Evolutionary conservation across 2,797 vertebrate genomes (phyloP).

Genomic region (Chiroxiphia lanceolata): DNA sequence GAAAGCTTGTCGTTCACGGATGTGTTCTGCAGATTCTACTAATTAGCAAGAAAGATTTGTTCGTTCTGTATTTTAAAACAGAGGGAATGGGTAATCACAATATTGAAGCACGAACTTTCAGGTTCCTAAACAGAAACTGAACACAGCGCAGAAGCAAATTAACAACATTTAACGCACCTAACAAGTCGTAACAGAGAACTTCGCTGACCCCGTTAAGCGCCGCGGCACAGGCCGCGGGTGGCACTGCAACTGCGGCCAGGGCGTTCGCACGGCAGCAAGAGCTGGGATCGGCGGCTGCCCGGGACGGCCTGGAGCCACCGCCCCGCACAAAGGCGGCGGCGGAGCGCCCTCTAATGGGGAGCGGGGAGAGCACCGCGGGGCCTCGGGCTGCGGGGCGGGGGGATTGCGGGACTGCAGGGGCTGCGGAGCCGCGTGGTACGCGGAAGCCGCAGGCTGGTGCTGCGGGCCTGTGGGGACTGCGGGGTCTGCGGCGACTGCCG

Average conservation of each 20-base stretch:
- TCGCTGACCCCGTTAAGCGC: fast-evolving
- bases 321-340: neutral
- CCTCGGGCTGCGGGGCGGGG: neutral
- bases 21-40: neutral
- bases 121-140: neutral
- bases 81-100: neutral
- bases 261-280: too few species aligned
- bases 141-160: neutral
- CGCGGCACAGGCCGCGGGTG: too few species aligned
- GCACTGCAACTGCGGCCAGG: neutral
- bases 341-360: neutral
- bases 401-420: neutral
- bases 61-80: neutral
- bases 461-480: neutral
- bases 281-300: too few species aligned
- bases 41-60: neutral
- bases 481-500: neutral
- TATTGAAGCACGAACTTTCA: neutral
- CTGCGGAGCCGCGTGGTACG: neutral
- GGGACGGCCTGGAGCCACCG: neutral
- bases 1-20: neutral
- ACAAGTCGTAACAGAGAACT: too few species aligned
- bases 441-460: too few species aligned
- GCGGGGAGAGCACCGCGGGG: neutral
- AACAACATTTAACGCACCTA: neutral